Conservation (phyloP, 2,797 vertebrate species). For the Remorina albescens region DNA sequence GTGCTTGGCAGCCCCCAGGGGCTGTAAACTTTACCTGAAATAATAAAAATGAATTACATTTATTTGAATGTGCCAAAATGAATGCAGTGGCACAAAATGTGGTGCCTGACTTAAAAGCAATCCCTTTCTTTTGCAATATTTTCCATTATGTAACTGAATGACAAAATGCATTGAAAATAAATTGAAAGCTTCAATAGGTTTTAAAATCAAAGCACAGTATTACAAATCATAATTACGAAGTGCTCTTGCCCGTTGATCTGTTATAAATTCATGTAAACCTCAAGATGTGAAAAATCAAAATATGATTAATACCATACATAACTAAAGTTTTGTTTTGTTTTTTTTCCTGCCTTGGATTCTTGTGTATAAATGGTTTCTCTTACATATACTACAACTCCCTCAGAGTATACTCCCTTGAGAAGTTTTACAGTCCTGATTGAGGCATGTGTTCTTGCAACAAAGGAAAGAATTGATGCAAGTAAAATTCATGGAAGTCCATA, state of each 20-base stretch:
- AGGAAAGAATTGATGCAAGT: neutral
- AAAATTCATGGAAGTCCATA: slow-evolving; percentile 29
- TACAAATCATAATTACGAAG: slow-evolving; percentile 29
- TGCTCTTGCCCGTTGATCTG: neutral
- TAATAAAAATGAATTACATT: slow-evolving; percentile 28
- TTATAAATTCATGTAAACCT: slow-evolving; percentile 14
- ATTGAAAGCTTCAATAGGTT: too few relatives aligned
- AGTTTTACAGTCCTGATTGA: slow-evolving; percentile 4
- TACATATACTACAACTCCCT: slow-evolving; percentile 12
- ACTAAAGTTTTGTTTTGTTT: slow-evolving; percentile 6
- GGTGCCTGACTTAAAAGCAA: neutral
- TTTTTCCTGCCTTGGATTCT: slow-evolving; percentile 9
- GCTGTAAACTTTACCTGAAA: slow-evolving; percentile 31
- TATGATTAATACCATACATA: slow-evolving; percentile 30
- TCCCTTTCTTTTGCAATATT: slow-evolving; percentile 11
- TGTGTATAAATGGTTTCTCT: slow-evolving; percentile 12
- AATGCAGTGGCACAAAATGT: slow-evolving; percentile 11
- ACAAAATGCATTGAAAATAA: neutral
- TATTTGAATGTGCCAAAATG: neutral
- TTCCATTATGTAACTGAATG: slow-evolving; percentile 34
- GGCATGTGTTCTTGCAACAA: neutral
- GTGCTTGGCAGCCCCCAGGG: slow-evolving; percentile 9
- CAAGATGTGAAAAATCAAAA: slow-evolving; percentile 23
- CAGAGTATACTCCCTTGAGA: neutral
- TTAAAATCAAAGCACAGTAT: slow-evolving; percentile 40